phyloP scores from a whole-genome alignment of 2,113 vertebrate genomes.

The Osmerus mordax region DNA sequence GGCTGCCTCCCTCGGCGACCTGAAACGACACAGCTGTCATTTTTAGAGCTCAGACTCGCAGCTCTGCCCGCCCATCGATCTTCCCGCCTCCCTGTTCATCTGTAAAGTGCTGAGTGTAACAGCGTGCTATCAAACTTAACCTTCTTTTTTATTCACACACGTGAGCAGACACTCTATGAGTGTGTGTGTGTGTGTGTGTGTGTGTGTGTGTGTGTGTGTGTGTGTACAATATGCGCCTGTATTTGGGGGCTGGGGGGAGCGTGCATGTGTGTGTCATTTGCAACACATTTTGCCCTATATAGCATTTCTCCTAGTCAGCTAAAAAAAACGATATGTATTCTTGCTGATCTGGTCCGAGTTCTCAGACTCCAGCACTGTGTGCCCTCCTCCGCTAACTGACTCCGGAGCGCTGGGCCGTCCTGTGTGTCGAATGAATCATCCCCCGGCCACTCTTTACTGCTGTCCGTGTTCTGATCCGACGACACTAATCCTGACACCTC shows the following conservation, averaged over 20 bases:
- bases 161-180: constrained; percentile 19
- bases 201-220: constrained; percentile 12
- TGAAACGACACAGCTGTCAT: constrained; percentile 44
- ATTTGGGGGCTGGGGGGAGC: neutral
- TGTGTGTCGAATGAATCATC: no score
- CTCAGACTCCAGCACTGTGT: no score
- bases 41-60: constrained; percentile 29
- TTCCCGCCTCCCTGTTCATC: constrained; percentile 11
- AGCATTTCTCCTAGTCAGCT: no score
- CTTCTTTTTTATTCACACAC: constrained; percentile 37
- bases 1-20: neutral
- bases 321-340: no score
- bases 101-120: constrained; percentile 41
- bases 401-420: no score
- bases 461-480: no score
- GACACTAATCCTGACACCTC: no score
- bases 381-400: no score
- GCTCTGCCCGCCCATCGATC: constrained; percentile 34
- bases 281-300: no score
- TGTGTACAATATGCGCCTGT: neutral
- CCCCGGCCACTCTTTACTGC: no score
- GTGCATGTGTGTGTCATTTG: no score
- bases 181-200: constrained; percentile 9
- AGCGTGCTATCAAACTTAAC: constrained; percentile 50
- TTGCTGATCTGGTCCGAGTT: no score